Evolutionary conservation across 2,888 invertebrate genomes (phyloP).

Genomic region (Sabatieria punctata): DNA sequence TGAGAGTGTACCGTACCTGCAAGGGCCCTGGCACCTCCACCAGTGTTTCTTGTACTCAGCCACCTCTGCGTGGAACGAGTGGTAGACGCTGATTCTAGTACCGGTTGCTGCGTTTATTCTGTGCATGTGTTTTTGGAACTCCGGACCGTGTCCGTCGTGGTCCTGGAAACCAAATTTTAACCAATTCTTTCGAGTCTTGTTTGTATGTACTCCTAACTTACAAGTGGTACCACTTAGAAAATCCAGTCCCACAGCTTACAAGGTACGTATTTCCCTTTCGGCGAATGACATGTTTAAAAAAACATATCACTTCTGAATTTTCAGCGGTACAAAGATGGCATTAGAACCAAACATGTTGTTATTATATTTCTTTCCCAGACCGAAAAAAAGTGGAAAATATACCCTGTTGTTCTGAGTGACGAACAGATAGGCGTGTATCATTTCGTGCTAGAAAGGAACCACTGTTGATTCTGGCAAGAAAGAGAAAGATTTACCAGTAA

Average conservation of each 20-base stretch:
- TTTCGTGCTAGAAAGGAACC: conserved; percentile 78
- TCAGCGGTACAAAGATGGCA: too few species aligned
- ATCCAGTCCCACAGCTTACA: too few species aligned
- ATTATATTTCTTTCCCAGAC: too few species aligned
- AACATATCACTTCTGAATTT: too few species aligned
- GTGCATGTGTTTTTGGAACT: conserved; percentile 78
- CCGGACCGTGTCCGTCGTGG: conserved; percentile 83
- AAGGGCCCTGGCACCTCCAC: conserved; percentile 87
- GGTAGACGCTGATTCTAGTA: conserved; percentile 72
- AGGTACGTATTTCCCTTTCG: too few species aligned
- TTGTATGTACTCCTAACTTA: too few species aligned
- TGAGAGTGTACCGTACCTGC: conserved; percentile 43
- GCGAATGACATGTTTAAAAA: too few species aligned
- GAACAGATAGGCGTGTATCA: conserved; percentile 96
- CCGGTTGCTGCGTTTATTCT: conserved; percentile 73
- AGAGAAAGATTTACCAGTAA: too few species aligned
- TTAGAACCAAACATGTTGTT: too few species aligned
- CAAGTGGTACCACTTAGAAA: too few species aligned
- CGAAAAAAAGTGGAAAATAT: too few species aligned
- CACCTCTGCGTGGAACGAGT: conserved; percentile 86
- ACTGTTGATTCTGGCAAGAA: too few species aligned
- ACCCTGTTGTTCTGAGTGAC: conserved; percentile 54
- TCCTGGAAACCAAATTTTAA: conserved; percentile 41
- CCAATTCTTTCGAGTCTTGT: conserved; percentile 2
- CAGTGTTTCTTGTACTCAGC: conserved; percentile 67